Conservation (phyloP, 2,888 invertebrate genomes). For the Neocrepidodera transversa region DNA sequence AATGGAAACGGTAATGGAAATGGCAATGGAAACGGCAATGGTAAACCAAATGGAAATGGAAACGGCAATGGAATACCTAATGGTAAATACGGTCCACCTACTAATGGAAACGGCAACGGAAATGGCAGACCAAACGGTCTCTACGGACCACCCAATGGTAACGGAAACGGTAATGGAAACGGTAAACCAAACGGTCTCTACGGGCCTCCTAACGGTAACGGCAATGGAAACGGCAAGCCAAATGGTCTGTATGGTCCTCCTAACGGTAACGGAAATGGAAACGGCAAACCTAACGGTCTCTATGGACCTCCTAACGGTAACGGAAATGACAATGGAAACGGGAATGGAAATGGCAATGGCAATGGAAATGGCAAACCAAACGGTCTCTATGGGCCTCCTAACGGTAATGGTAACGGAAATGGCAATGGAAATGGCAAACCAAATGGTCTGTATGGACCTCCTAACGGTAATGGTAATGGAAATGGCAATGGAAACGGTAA, state of each 20-base stretch:
- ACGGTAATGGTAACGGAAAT: slow-evolving; percentile 43
- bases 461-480: slow-evolving; percentile 42
- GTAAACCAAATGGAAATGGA: slow-evolving; percentile 24
- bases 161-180: slow-evolving; percentile 42
- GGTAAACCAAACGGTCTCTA: slow-evolving; percentile 48
- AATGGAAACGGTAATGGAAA: slow-evolving; percentile 43
- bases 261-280: slow-evolving; percentile 37
- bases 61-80: slow-evolving; percentile 44
- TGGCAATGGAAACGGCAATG: slow-evolving; percentile 44
- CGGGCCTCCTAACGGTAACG: slow-evolving; percentile 53
- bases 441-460: slow-evolving; percentile 13
- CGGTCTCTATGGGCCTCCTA: slow-evolving; percentile 56
- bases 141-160: slow-evolving; percentile 41
- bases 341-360: slow-evolving; percentile 42
- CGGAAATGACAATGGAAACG: slow-evolving; percentile 28
- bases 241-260: slow-evolving; percentile 50
- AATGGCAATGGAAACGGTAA: slow-evolving; percentile 39
- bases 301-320: slow-evolving; percentile 39
- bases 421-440: slow-evolving; percentile 30
- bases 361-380: slow-evolving; percentile 36
- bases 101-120: slow-evolving; percentile 26
- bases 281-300: slow-evolving; percentile 18
- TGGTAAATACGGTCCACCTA: slow-evolving; percentile 18
- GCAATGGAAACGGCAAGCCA: slow-evolving; percentile 43
- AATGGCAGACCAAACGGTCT: slow-evolving; percentile 45